Evolutionary conservation across 1,140 invertebrate genomes (phyloP), one percentile per base, ranked within the genome.

Genomic region (Streblospio benedicti): DNA sequence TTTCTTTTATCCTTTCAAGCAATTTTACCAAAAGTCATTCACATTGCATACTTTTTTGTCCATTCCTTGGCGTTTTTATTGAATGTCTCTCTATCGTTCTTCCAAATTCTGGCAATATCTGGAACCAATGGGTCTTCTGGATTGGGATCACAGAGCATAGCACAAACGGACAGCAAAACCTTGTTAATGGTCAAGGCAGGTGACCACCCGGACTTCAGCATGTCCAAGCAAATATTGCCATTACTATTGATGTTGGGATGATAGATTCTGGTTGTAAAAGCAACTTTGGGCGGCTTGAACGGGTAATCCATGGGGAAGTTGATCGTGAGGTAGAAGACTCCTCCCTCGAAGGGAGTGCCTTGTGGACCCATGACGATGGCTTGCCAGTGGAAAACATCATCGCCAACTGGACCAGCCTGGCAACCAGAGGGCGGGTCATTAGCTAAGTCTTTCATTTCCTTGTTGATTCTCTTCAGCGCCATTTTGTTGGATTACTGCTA

Each of bases 101-200:
- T 97, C 85, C 96, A 97, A 87, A 97, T 93, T 85, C 91, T 91
- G 82, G 93, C 94, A 83, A 97, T 97, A 86, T 97, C 93, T 78
- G 93, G 93, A 76, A 97, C 94, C 81, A 98, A 81, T 65, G 94
- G 94, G 83, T 98, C 94, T 79, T 97, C 94, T 76, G 94, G 93
- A 84, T 97, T 97, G 76, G 94, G 93, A 86, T 97, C 93, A 80
- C n/a, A n/a, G n/a, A n/a, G n/a, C n/a, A n/a, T n/a, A n/a, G n/a
- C n/a, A n/a, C n/a, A n/a, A 33, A 57, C n/a, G 16, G 27, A 2
- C 20, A 47, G 76, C 65, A 66, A 78, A 90, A 90, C 94, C 92
- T 98, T n/a, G n/a, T n/a, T n/a, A n/a, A n/a, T n/a, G n/a, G n/a
- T n/a, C n/a, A n/a, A n/a, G n/a, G n/a, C n/a, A 73, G 95, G 94